phyloP scores from a whole-genome alignment of 37 sponge, comb jelly and placozoan genomes.

The Oopsacas minuta region DNA sequence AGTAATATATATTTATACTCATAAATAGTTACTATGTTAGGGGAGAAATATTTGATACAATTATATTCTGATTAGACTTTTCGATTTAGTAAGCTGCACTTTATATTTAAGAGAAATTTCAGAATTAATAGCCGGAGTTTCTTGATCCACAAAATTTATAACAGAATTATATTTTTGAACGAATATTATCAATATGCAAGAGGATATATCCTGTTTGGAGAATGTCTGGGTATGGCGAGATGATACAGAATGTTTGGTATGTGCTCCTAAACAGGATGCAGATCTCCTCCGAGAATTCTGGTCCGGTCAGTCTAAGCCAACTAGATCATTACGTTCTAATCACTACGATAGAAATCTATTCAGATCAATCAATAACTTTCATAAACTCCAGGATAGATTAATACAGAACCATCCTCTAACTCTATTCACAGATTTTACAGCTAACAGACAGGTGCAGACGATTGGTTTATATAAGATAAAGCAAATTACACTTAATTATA shows the following conservation, averaged over 20 bases:
- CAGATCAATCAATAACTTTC: neutral
- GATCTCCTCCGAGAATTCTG: neutral
- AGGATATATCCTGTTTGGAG: neutral
- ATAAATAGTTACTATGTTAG: too few species aligned
- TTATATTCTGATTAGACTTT: too few species aligned
- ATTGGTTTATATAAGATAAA: neutral
- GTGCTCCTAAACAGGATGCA: slow-evolving; percentile 14
- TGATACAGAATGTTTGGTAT: neutral
- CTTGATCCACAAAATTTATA: too few species aligned
- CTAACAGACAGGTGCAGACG: neutral
- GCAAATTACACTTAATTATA: neutral
- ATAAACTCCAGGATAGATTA: neutral
- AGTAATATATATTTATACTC: too few species aligned
- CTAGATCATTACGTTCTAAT: neutral
- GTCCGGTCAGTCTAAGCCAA: neutral
- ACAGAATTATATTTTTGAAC: too few species aligned
- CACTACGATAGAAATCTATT: neutral
- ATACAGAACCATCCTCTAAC: neutral
- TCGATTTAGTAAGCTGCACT: too few species aligned
- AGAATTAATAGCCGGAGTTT: too few species aligned
- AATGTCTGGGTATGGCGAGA: slow-evolving; percentile 12
- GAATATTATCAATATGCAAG: too few species aligned
- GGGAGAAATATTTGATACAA: too few species aligned
- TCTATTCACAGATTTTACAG: neutral
- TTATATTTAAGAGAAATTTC: too few species aligned